These are phyloP conservation scores for Megamerina dolium DNA, from an alignment of 2,888 invertebrate species.

Conservation along the genomic window DNA sequence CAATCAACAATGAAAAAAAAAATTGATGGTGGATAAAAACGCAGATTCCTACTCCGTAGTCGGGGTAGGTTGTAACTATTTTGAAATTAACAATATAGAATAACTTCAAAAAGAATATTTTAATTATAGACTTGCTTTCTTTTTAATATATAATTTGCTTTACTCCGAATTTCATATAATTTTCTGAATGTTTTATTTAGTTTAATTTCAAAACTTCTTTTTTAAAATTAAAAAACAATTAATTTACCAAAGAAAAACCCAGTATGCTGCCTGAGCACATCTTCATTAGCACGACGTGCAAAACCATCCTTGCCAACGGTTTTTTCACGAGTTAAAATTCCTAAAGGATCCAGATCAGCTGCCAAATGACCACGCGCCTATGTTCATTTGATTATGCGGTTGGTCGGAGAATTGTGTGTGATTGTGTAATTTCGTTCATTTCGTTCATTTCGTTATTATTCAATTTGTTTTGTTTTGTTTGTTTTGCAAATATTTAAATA, in stretches of 20 bases:
- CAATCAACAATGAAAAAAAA: too few relatives aligned
- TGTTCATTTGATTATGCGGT: slow-evolving; percentile 16
- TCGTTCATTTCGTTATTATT: too few relatives aligned
- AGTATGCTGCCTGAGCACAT: slow-evolving; percentile 49
- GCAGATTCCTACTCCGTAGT: too few relatives aligned
- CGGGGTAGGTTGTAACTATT: too few relatives aligned
- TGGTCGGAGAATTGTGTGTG: slow-evolving; percentile 9
- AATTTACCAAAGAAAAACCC: slow-evolving; percentile 49
- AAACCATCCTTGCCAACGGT: slow-evolving; percentile 48
- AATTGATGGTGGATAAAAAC: too few relatives aligned
- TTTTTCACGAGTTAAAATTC: slow-evolving; percentile 52
- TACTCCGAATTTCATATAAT: slow-evolving; percentile 42
- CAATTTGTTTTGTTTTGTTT: too few relatives aligned
- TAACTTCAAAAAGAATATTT: too few relatives aligned
- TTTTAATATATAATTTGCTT: slow-evolving; percentile 21
- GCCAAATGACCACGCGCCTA: slow-evolving; percentile 80
- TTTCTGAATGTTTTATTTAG: slow-evolving; percentile 4
- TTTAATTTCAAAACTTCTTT: slow-evolving; percentile 5
- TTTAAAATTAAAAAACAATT: slow-evolving; percentile 12
- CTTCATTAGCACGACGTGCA: slow-evolving; percentile 50
- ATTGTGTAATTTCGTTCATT: not conserved
- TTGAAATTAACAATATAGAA: too few relatives aligned
- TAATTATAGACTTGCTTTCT: too few relatives aligned
- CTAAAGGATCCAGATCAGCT: slow-evolving; percentile 76
- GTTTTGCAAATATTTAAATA: too few relatives aligned